Conservation (phyloP, 2,113 vertebrate species). For the Egretta garzetta region DNA sequence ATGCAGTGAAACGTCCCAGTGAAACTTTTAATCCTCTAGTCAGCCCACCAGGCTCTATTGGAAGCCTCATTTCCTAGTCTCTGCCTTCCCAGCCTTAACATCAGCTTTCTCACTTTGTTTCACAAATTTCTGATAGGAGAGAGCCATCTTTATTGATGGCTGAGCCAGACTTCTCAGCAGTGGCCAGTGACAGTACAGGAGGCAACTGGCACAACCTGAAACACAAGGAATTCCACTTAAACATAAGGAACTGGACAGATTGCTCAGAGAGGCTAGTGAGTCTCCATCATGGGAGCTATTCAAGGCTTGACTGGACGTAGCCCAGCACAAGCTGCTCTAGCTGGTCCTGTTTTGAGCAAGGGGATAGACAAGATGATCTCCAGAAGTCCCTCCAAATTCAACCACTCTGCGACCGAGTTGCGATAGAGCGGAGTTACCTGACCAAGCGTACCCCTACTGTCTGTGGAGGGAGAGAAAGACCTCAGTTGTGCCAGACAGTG, state of each 20-base stretch:
- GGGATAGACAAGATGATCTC: neutral
- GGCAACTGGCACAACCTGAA: neutral
- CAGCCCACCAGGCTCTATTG: neutral
- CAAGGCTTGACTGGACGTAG: neutral
- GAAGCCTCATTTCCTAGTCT: neutral
- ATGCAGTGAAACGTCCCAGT: neutral
- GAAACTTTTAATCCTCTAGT: neutral
- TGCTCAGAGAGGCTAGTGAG: no score
- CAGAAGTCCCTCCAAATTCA: neutral
- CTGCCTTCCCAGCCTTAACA: neutral
- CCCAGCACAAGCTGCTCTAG: neutral
- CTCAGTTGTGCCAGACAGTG: neutral
- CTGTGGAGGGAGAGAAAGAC: neutral
- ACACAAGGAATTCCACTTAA: neutral
- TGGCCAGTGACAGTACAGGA: neutral
- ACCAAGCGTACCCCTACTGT: rapidly evolving
- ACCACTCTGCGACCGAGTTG: neutral
- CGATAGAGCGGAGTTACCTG: neutral
- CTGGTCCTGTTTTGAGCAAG: neutral
- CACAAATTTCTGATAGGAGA: neutral
- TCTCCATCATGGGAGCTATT: neutral
- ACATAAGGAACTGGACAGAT: neutral
- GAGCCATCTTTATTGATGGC: neutral
- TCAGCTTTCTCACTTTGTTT: neutral
- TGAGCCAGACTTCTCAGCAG: neutral